Evolutionary conservation across 2,888 invertebrate species (phyloP).

Genomic region (Lasius platythorax): DNA sequence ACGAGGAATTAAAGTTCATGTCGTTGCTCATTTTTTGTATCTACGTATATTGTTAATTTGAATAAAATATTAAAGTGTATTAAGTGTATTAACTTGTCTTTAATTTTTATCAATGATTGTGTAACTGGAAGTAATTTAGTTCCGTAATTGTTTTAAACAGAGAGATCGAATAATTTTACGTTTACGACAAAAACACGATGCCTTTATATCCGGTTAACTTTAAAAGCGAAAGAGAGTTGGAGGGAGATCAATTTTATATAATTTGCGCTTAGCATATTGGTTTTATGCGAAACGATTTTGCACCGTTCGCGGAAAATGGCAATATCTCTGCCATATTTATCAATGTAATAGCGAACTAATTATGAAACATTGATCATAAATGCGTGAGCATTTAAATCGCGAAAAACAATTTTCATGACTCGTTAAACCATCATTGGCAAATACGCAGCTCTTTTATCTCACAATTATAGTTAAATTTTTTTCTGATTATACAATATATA

Average conservation of each 20-base stretch:
- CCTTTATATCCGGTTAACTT: conserved; percentile 29
- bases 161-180: conserved; percentile 9
- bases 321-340: conserved; percentile 52
- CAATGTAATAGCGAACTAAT: conserved; percentile 69
- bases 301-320: conserved; percentile 57
- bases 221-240: conserved; percentile 40
- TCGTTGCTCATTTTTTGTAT: conserved; percentile 14
- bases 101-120: conserved; percentile 33
- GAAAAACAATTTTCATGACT: conserved; percentile 58
- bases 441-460: conserved; percentile 26
- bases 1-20: conserved; percentile 27
- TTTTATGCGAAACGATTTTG: conserved; percentile 64
- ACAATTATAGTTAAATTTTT: background rate
- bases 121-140: conserved; percentile 23
- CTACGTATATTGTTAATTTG: conserved; percentile 3
- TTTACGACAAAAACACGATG: conserved; percentile 13
- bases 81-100: background rate
- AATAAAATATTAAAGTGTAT: conserved; percentile 35
- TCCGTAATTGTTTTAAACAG: background rate
- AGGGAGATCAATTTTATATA: conserved; percentile 38
- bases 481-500: background rate
- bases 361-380: conserved; percentile 63
- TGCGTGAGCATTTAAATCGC: conserved; percentile 66
- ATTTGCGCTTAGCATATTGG: conserved; percentile 48
- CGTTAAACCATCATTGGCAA: conserved; percentile 25